Base-by-base conservation (phyloP, 2,113 vertebrate genomes). In the Miniopterus natalensis region DNA sequence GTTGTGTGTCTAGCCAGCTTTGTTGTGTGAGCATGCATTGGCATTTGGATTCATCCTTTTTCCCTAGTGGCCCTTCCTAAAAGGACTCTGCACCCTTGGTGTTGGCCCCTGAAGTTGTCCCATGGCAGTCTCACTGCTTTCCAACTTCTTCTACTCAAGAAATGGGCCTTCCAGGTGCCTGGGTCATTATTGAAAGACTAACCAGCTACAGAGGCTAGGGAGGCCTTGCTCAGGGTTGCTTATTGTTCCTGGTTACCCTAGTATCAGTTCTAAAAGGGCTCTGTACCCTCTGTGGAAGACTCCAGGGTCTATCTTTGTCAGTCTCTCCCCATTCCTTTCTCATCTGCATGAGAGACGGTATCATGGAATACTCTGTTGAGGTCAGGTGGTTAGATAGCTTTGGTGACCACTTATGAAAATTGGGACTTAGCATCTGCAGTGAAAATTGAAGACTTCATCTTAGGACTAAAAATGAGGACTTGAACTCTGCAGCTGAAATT, bases 391-490 rank as follows among this genome's bases (percentile, higher is more conserved):
- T 74, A 59, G 57, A 96, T 42, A 36, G 74, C n/a, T 75, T 86
- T 53, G 78, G 40, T 66, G 42, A 86, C 21, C n/a, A 20, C 66
- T 75, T 81, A 9, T 87, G 66, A 31, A 81, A 93, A 59, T 49
- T 95, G 61, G 17, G 25, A 93, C 86, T 79, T 95, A 77, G 20
- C 23, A 45, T 83, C 42, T 86, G 45, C 40, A 74, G 10, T 81
- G 59, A 70, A 90, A 96, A 89, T 86, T 59, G 47, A 31, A 81
- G 49, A 57, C 57, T 73, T 95, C 18, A 63, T 74, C 6, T 90
- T 20, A 66, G 53, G 55, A 49, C 53, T 89, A 63, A 31, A 81
- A 93, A 59, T 49, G 90, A 53, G 21, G 31, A 93, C 86, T 79
- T 95, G 68, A 14, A 96, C 40, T 85, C 47, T 92, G 51, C 53